A percentile compares a stretch with the other conserved stretches of the same genome.
Conservation (phyloP, 2,113 vertebrate genomes). For the human (Homo sapiens) region GRCh38 chr5:8003501-8004000, state of each 20-base stretch:
- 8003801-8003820: not conserved
- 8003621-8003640: not conserved
- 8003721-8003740: not conserved
- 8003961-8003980: not conserved
- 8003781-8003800: not conserved
- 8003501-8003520: not conserved
- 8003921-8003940: not conserved
- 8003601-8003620: not conserved
- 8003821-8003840: not conserved
- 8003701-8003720: not conserved
- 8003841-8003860: not conserved
- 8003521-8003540: not conserved
- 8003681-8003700: not conserved
- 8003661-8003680: not conserved
- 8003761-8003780: not conserved
- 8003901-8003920: not conserved
- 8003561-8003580: not conserved
- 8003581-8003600: not conserved
- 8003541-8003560: not conserved
- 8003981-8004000: not conserved
- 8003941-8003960: not conserved
- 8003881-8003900: not conserved
- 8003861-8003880: not conserved
- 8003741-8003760: not conserved
- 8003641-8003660: not conserved